These are phyloP conservation scores for Conger conger DNA, from an alignment of 2,113 vertebrate species.

Conservation along the genomic window DNA sequence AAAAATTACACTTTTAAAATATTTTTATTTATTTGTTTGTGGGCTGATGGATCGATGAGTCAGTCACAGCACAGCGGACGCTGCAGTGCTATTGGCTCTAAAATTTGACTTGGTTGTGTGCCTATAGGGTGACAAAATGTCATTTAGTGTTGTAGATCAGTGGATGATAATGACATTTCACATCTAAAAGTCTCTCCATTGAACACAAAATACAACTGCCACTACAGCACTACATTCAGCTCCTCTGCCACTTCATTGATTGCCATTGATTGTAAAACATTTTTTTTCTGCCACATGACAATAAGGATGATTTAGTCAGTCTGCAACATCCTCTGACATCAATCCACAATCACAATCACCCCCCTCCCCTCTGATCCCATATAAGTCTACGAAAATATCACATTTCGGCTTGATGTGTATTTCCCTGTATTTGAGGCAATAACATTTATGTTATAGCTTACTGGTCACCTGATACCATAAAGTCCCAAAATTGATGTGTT, in stretches of 20 bases:
- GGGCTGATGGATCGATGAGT: slow-evolving; percentile 33
- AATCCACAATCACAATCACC: no score
- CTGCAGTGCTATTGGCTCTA: neutral
- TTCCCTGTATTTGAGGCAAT: neutral
- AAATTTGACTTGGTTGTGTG: neutral
- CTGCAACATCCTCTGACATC: neutral
- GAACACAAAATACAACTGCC: neutral
- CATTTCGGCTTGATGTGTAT: neutral
- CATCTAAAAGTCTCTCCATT: neutral
- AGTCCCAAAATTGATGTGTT: neutral
- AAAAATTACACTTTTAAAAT: slow-evolving; percentile 34
- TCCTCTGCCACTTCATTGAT: neutral
- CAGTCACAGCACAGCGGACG: slow-evolving; percentile 40
- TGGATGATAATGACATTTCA: neutral
- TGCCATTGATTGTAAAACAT: neutral
- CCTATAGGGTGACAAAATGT: neutral
- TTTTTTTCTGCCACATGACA: neutral
- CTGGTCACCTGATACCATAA: neutral
- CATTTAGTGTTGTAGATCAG: neutral
- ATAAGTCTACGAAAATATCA: no score
- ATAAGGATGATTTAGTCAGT: neutral
- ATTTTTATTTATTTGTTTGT: no score
- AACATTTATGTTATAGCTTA: neutral
- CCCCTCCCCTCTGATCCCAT: no score
- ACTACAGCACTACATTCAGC: neutral